Evolutionary conservation across 2,113 vertebrate genomes (phyloP).

Genomic region (Malurus alboscapulatus): DNA sequence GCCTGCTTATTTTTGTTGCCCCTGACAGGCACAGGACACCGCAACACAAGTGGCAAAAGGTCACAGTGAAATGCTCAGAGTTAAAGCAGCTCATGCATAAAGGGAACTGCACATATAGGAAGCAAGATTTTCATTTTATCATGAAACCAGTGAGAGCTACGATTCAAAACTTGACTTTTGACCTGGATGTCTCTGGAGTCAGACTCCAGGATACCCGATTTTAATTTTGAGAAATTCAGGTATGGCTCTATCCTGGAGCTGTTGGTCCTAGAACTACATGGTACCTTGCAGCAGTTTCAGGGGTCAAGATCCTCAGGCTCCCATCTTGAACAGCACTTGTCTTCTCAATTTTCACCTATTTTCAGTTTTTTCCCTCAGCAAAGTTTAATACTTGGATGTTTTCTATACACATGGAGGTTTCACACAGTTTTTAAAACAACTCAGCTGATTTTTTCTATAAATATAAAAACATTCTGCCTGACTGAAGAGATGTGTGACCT

Average conservation of each 20-base stretch:
- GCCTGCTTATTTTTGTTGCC: background rate
- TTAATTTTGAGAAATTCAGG: background rate
- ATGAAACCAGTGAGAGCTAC: background rate
- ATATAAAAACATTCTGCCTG: background rate
- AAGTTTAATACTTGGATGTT: background rate
- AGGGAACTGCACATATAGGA: background rate
- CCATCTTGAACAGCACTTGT: background rate
- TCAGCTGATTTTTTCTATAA: background rate
- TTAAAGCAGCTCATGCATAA: background rate
- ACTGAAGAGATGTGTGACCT: background rate
- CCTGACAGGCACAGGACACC: no score
- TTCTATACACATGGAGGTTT: background rate
- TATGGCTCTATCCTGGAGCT: background rate
- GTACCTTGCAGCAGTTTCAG: background rate
- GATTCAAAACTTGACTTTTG: background rate
- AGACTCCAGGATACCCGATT: background rate
- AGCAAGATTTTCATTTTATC: background rate
- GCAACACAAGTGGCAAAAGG: background rate
- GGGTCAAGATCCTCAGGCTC: accelerated
- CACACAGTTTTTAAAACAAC: background rate
- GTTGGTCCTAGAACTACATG: background rate
- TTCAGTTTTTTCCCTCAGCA: background rate
- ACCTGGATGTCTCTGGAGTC: background rate
- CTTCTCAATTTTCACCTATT: background rate
- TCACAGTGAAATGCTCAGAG: background rate